phyloP scores from a whole-genome alignment of 1,140 invertebrate genomes.

The Cataglyphis hispanica region DNA sequence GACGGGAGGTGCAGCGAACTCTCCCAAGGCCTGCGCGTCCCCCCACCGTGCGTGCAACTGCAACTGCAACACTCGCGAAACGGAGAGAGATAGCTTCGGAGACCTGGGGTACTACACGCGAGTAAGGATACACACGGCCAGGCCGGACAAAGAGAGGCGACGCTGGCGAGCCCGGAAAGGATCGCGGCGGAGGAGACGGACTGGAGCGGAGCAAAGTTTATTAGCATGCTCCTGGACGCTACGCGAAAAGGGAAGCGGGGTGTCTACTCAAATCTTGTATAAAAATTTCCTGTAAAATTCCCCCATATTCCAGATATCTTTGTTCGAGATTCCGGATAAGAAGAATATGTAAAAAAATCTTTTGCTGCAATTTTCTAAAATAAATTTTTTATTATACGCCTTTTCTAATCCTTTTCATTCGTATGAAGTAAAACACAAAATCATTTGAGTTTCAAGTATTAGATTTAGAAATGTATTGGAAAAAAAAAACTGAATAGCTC shows the following conservation, averaged over 20 bases:
- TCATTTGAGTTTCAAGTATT: too few relatives aligned
- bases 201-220: constrained; percentile 19
- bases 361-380: too few relatives aligned
- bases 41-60: constrained; percentile 73
- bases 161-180: constrained; percentile 58
- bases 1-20: constrained; percentile 86
- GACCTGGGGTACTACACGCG: constrained; percentile 54
- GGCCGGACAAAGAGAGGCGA: constrained; percentile 59
- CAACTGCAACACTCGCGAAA: constrained; percentile 75
- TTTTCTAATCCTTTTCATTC: too few relatives aligned
- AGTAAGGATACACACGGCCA: constrained; percentile 37
- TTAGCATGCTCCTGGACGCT: constrained; percentile 26
- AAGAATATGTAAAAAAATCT: too few relatives aligned
- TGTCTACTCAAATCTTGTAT: too few relatives aligned
- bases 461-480: too few relatives aligned
- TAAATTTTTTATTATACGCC: too few relatives aligned
- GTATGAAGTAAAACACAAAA: too few relatives aligned
- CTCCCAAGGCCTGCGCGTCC: constrained; percentile 84
- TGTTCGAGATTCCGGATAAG: too few relatives aligned
- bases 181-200: constrained; percentile 52
- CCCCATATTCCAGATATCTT: too few relatives aligned
- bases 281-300: too few relatives aligned
- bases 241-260: neutral
- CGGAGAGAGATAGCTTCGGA: constrained; percentile 55
- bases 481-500: too few relatives aligned